Conservation (phyloP, 2,888 invertebrate species). For the Pterostichus madidus region DNA sequence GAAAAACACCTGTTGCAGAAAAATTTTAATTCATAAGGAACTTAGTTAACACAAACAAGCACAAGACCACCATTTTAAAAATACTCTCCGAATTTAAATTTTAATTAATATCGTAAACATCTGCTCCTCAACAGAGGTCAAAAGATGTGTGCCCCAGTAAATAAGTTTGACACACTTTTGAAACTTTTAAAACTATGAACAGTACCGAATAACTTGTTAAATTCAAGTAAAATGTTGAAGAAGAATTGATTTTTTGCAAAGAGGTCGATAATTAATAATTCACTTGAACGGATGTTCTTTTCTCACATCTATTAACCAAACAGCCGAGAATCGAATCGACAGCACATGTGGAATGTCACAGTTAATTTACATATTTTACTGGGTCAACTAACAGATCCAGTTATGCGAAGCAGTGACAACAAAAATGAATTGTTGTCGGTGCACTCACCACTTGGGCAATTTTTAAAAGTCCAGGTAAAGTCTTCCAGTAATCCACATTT, state of each 20-base stretch:
- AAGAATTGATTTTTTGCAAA: conserved; percentile 47
- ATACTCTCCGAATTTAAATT: background rate
- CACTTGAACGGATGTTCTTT: conserved; percentile 10
- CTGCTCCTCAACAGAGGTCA: background rate
- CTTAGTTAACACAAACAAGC: too few species aligned
- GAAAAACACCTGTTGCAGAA: too few species aligned
- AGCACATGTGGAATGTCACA: conserved; percentile 43
- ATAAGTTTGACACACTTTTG: conserved; percentile 20
- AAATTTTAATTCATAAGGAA: too few species aligned
- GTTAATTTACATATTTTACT: conserved; percentile 62
- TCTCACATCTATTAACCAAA: conserved; percentile 58
- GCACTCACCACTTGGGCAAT: conserved; percentile 89
- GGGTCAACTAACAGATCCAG: conserved; percentile 51
- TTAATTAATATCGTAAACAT: background rate
- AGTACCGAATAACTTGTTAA: background rate
- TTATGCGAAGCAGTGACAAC: background rate
- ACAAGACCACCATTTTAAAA: background rate
- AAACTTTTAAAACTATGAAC: background rate
- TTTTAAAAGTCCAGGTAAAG: conserved; percentile 90
- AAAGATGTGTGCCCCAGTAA: background rate
- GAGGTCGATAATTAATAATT: conserved; percentile 55
- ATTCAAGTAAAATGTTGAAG: background rate
- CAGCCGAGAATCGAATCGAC: background rate
- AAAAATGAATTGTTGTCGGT: background rate
- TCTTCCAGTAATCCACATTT: conserved; percentile 89